Conservation (phyloP, 2,113 vertebrate species). For the Chinchilla lanigera region DNA sequence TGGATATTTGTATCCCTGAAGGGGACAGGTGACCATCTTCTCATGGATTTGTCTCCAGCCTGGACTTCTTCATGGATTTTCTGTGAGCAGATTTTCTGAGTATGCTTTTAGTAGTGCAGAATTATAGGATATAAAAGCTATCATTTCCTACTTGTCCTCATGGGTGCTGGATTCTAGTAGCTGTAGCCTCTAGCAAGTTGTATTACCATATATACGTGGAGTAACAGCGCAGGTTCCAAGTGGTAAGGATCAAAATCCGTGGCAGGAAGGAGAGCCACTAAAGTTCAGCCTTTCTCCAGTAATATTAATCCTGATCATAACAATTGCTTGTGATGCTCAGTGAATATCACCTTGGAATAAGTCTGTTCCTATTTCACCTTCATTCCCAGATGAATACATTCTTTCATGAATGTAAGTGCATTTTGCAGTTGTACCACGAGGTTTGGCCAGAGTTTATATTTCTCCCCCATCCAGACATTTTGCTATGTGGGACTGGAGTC, state of each 20-base stretch:
- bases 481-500: neutral
- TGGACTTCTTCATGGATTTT: neutral
- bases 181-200: neutral
- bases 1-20: neutral
- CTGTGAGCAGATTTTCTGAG: neutral
- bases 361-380: neutral
- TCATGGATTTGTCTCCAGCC: neutral
- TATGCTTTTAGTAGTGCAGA: neutral
- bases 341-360: neutral
- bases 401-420: neutral
- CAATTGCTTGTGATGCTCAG: neutral
- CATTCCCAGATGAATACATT: neutral
- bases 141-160: neutral
- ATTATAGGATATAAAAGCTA: neutral
- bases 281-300: neutral
- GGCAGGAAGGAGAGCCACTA: neutral
- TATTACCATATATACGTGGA: neutral
- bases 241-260: neutral
- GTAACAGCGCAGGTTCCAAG: neutral
- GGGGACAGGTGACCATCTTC: neutral
- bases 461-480: neutral
- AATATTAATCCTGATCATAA: slow-evolving; percentile 6
- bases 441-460: neutral
- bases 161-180: neutral
- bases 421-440: neutral